A percentile compares a stretch with the other conserved stretches of the same genome.
Conservation (phyloP, 2,113 vertebrate species). For the Uria aalge region DNA sequence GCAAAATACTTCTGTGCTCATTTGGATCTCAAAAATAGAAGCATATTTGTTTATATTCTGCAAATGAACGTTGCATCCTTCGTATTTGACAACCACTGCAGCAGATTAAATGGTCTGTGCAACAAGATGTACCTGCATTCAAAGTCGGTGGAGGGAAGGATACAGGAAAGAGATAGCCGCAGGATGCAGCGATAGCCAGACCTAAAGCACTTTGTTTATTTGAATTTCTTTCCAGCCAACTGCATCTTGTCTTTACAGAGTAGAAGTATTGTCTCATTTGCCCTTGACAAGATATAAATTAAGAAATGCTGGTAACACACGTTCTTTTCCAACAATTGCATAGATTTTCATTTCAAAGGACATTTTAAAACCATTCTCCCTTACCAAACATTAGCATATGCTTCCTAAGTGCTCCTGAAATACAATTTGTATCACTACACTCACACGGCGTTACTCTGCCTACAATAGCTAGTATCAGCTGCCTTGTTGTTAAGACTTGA, state of each 20-base stretch:
- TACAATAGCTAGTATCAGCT: neutral
- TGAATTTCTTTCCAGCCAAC: neutral
- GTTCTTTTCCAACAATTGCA: neutral
- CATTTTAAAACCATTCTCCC: neutral
- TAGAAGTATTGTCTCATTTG: neutral
- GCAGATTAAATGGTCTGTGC: neutral
- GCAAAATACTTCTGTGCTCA: neutral
- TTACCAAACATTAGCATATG: neutral
- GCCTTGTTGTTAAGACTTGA: neutral
- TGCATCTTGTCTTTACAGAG: neutral
- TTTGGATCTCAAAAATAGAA: neutral
- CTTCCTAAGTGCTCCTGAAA: constrained; percentile 13
- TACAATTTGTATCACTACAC: neutral
- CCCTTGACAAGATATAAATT: neutral
- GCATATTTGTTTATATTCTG: neutral
- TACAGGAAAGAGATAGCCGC: neutral
- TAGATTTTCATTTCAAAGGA: constrained; percentile 1
- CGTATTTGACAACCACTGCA: neutral
- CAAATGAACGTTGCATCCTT: fast-evolving
- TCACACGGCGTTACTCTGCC: neutral
- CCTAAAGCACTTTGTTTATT: neutral
- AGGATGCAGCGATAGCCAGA: neutral
- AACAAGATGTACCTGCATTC: neutral
- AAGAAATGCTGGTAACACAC: neutral
- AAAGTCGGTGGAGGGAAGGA: neutral